These are phyloP conservation scores for Rugalucina vietnamica DNA, from an alignment of 2,888 invertebrate genomes.

Conservation along the genomic window DNA sequence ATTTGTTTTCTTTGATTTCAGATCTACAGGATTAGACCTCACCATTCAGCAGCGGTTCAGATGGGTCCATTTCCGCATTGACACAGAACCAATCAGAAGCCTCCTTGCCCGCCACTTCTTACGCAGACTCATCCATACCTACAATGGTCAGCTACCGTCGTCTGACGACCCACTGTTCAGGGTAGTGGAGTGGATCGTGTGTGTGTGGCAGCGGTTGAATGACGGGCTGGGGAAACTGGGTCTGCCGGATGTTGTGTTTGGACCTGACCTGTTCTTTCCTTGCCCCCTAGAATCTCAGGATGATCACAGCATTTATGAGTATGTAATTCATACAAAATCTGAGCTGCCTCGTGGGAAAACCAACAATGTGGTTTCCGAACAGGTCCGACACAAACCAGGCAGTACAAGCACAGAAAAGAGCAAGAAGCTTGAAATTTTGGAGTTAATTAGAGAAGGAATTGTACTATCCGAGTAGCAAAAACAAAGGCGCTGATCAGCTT, in stretches of 20 bases:
- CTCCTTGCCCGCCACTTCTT: slow-evolving; percentile 80
- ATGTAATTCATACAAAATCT: too few relatives aligned
- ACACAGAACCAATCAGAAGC: slow-evolving; percentile 79
- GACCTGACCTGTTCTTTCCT: slow-evolving; percentile 79
- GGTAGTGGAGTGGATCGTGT: slow-evolving; percentile 81
- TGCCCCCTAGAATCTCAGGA: slow-evolving; percentile 80
- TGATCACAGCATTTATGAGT: slow-evolving; percentile 76
- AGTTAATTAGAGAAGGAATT: too few relatives aligned
- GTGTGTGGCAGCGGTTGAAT: slow-evolving; percentile 82
- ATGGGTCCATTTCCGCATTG: slow-evolving; percentile 82
- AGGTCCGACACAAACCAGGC: too few relatives aligned
- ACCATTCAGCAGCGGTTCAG: slow-evolving; percentile 81
- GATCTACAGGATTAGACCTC: slow-evolving; percentile 80
- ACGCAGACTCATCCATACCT: slow-evolving; percentile 75
- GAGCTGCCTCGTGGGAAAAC: too few relatives aligned
- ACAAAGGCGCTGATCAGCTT: too few relatives aligned
- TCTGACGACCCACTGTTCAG: slow-evolving; percentile 70
- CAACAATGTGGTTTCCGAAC: too few relatives aligned
- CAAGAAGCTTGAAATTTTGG: too few relatives aligned
- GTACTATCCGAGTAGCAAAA: too few relatives aligned
- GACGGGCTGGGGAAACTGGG: slow-evolving; percentile 81
- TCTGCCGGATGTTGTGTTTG: slow-evolving; percentile 79
- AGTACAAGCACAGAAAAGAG: too few relatives aligned
- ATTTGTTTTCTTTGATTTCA: slow-evolving; percentile 59
- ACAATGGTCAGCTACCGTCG: slow-evolving; percentile 72